phyloP scores from a whole-genome alignment of 2,797 vertebrate species.

The Staurois parvus region DNA sequence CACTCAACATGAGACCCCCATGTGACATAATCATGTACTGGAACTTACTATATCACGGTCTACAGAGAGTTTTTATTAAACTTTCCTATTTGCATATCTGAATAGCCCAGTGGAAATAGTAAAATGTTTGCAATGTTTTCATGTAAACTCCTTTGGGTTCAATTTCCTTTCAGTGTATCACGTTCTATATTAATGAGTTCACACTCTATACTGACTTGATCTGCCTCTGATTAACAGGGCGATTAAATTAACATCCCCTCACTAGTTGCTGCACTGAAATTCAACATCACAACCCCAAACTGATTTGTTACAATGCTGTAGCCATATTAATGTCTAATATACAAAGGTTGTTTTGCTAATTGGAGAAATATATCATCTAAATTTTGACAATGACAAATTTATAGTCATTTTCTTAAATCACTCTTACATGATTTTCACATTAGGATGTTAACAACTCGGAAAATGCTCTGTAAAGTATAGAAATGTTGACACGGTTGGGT shows the following conservation, averaged over 20 bases:
- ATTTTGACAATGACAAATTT: not conserved
- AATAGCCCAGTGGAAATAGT: constrained; percentile 51
- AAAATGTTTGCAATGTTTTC: constrained; percentile 40
- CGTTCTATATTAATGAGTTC: constrained; percentile 54
- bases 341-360: not conserved
- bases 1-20: constrained; percentile 24
- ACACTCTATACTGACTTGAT: constrained; percentile 48
- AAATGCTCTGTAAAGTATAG: too few relatives aligned
- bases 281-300: not conserved
- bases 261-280: constrained; percentile 35
- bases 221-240: constrained; percentile 48
- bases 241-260: constrained; percentile 49
- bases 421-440: not conserved
- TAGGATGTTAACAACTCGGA: too few relatives aligned
- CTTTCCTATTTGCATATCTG: constrained; percentile 43
- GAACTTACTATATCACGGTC: constrained; percentile 16
- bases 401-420: not conserved
- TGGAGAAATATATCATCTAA: not conserved
- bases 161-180: constrained; percentile 49
- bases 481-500: too few relatives aligned
- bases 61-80: constrained; percentile 45
- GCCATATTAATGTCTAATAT: not conserved
- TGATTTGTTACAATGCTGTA: not conserved
- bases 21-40: constrained; percentile 19
- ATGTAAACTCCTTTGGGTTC: constrained; percentile 40